Percentiles rank a stretch among this genome's conserved stretches.
These are phyloP conservation scores for Clarias laeviceps DNA, from an alignment of 2,797 vertebrate species.

Conservation along the genomic window DNA sequence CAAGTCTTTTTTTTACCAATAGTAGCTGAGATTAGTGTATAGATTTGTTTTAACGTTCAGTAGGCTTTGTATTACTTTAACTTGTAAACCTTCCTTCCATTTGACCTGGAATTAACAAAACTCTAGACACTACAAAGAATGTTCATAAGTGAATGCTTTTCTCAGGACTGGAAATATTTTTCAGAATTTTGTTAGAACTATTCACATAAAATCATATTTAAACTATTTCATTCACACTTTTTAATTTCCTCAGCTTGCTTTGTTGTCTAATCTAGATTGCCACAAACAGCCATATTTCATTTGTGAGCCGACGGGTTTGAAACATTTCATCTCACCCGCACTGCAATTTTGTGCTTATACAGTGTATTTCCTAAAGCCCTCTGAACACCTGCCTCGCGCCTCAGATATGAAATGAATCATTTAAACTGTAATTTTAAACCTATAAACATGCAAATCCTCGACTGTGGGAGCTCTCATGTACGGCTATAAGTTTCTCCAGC, in stretches of 20 bases:
- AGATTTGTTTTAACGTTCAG: not conserved
- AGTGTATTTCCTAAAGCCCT: not conserved
- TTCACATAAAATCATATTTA: not conserved
- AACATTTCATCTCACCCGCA: not conserved
- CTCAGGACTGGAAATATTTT: not conserved
- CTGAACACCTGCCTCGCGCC: not conserved
- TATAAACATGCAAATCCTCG: constrained; percentile 16
- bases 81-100: not conserved
- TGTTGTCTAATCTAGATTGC: not conserved
- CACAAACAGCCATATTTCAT: too few species aligned
- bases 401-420: not conserved
- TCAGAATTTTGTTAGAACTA: not conserved
- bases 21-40: not conserved
- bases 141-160: not conserved
- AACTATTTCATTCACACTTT: not conserved
- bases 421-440: not conserved
- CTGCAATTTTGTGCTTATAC: constrained; percentile 14
- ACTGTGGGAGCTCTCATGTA: not conserved
- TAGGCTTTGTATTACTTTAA: not conserved
- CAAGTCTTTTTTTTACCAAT: not conserved
- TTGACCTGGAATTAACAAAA: not conserved
- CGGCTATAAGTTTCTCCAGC: not conserved
- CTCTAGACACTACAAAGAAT: not conserved
- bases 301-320: not conserved
- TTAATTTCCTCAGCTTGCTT: not conserved